A percentile compares a stretch with the other conserved stretches of the same genome.
Evolutionary conservation across 1,140 invertebrate genomes (phyloP).

Genomic region (Hirudo medicinalis): DNA sequence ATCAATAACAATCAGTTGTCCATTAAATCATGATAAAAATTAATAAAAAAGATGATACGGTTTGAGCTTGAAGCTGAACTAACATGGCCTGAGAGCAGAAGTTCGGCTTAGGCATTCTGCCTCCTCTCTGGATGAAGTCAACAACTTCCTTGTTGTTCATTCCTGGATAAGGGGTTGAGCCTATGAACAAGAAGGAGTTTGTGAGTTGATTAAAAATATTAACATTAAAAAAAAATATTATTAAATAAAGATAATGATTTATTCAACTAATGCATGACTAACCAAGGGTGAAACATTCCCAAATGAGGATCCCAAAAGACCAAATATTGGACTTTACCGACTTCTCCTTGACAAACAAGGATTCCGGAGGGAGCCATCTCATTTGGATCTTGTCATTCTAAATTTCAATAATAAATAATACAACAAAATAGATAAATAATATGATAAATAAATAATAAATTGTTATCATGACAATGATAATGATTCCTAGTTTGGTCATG

Average conservation of each 20-base stretch:
- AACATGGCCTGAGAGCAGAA: conserved; percentile 18
- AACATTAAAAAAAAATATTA: background rate
- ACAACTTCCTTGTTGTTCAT: conserved; percentile 16
- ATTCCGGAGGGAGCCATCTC: conserved; percentile 78
- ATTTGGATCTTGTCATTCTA: conserved; percentile 45
- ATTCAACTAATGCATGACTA: background rate
- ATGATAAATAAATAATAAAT: background rate
- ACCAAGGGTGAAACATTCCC: conserved; percentile 56
- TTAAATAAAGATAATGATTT: background rate
- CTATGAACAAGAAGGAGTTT: background rate
- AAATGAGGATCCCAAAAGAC: conserved; percentile 72
- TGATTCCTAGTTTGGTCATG: no score
- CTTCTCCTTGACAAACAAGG: conserved; percentile 66
- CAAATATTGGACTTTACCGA: conserved; percentile 75
- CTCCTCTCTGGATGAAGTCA: conserved; percentile 22
- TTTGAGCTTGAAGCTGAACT: background rate
- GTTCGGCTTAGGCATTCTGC: conserved; percentile 17
- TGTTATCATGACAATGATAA: background rate
- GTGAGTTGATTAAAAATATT: background rate
- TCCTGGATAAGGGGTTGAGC: conserved; percentile 20
- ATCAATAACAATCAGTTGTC: no score
- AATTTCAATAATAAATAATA: background rate
- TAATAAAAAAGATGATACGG: background rate
- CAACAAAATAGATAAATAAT: background rate
- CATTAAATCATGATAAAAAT: background rate